Base-by-base conservation (phyloP, 2,888 invertebrate species). In the Trissolcus japonicus region DNA sequence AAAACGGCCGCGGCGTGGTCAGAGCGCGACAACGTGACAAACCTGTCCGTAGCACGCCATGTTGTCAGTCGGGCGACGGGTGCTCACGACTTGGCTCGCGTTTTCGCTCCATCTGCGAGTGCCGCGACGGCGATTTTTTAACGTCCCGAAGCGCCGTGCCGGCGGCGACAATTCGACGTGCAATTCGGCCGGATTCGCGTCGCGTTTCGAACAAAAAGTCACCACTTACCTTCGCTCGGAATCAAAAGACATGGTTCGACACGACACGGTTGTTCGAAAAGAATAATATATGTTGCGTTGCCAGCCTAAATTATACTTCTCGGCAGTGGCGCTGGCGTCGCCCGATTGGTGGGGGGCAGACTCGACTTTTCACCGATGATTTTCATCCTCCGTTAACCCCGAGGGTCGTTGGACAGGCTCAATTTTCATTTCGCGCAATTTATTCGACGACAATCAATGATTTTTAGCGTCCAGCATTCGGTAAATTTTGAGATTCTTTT, bases 161-260 rank as follows among this genome's bases (percentile, higher is more conserved):
- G 7, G 1, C 9, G 0, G 16, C 46, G 14, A 16, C 46, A n/a
- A 46, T 16, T 46, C 16, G 46, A 14, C 55, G 55, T 40, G 9
- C 6, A 35, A 40, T 13, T n/a, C 55, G 16, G 14, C 55, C 9
- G 35, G 17, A 0, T 13, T 14, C 55, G 51, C 35, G 55, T 25
- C n/a, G 13, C 35, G 14, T 16, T 4, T 3, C 35, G 17, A 19
- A 16, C 21, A 62, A 87, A 89, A 90, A 90, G 90, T 86, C 84
- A 82, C 84, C 89, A 92, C 93, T 94, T 93, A 94, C 95, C 94
- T 94, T 92, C 94, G 92, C 91, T 95, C 94, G 90, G 92, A 91
- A 90, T 93, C 92, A 93, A 92, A 93, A 91, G 95, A 95, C 95
- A 95, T 95, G 93, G 93, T 94, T 92, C 92, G 25, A 93, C 93